These are phyloP conservation scores for Corythaixoides concolor DNA, from an alignment of 2,113 vertebrate genomes.

Conservation along the genomic window DNA sequence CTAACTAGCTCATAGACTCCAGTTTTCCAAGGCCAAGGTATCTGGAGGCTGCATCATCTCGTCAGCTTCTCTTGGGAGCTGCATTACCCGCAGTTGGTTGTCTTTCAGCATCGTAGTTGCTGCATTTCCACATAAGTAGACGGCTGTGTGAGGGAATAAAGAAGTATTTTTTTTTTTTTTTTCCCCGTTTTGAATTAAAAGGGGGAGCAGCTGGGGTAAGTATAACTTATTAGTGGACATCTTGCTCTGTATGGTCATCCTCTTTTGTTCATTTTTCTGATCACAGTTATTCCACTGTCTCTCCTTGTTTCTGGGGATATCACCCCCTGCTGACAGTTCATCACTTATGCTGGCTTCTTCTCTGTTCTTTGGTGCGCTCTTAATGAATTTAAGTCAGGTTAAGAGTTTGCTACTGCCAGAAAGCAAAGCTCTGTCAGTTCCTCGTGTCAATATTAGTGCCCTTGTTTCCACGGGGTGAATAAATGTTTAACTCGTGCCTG, in stretches of 20 bases:
- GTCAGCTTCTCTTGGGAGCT: background rate
- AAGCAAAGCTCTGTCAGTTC: background rate
- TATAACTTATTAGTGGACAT: background rate
- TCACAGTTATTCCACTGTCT: background rate
- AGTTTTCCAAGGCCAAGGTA: background rate
- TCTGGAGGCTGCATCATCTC: background rate
- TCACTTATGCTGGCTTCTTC: background rate
- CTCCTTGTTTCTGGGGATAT: background rate
- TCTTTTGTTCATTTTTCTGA: background rate
- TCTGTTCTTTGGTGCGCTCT: background rate
- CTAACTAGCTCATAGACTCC: background rate
- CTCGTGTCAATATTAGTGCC: background rate
- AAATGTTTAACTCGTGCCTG: too few relatives aligned
- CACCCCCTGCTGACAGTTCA: background rate
- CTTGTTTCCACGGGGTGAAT: accelerated
- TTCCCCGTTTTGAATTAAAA: background rate
- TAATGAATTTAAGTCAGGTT: background rate
- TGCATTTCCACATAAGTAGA: background rate
- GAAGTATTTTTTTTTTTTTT: background rate
- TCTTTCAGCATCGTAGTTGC: background rate
- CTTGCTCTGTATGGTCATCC: background rate
- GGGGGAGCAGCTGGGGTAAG: background rate
- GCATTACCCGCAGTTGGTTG: background rate
- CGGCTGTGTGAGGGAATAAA: background rate
- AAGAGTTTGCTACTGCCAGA: background rate